A percentile compares a stretch with the other conserved stretches of the same genome.
Conservation (phyloP, 2,888 invertebrate genomes). For the Limnephilus rhombicus region DNA sequence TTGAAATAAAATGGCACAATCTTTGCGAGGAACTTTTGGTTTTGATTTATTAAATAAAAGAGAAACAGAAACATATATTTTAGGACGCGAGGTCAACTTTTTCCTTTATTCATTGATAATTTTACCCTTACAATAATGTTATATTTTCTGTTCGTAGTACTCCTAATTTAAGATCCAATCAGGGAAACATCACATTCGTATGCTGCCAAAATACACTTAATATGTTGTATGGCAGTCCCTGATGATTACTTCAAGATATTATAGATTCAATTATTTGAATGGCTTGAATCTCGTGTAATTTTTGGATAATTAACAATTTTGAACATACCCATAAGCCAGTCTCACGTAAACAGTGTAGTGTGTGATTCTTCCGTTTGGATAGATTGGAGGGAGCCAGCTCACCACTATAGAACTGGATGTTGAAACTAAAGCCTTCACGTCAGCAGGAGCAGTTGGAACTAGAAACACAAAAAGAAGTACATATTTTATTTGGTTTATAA, state of each 20-base stretch:
- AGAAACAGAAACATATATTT: no score
- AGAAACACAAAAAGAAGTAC: constrained; percentile 60
- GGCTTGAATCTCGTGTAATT: not conserved
- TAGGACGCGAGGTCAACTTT: no score
- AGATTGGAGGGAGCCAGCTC: constrained; percentile 89
- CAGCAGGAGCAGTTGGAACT: constrained; percentile 91
- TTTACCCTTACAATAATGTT: no score
- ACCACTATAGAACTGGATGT: constrained; percentile 89
- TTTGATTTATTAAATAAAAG: no score
- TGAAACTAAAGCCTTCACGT: constrained; percentile 88
- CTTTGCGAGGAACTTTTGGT: no score
- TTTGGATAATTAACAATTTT: not conserved
- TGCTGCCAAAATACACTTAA: no score
- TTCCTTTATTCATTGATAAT: no score
- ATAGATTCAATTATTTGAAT: no score
- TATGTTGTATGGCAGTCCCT: not conserved
- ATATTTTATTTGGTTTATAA: no score
- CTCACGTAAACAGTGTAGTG: constrained; percentile 88
- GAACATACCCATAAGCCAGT: constrained; percentile 73
- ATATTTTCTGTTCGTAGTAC: no score
- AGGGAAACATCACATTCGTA: not conserved
- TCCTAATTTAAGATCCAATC: not conserved
- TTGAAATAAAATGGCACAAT: no score
- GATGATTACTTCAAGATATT: not conserved
- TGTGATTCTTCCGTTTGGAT: constrained; percentile 88